Conservation (phyloP, 23 tunicate genomes). For the Diplosoma virens region DNA sequence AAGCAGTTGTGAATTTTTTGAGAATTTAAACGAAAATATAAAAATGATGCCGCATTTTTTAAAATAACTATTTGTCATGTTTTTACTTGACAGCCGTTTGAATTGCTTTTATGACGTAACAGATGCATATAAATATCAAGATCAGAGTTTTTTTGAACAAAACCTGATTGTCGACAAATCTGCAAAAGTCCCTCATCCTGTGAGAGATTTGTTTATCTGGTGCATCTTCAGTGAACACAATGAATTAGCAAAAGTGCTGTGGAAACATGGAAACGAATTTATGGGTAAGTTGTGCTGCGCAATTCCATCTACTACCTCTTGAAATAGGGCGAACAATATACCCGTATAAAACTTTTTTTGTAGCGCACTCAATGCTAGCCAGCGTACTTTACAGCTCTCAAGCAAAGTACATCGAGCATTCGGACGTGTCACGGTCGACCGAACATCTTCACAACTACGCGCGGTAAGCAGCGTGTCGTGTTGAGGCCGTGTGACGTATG, state of each 20-base stretch:
- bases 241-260: constrained; percentile 13
- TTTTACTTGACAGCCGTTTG: too few species aligned
- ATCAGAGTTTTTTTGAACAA: neutral
- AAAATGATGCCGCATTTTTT: neutral
- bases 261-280: constrained; percentile 16
- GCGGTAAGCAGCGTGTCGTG: neutral
- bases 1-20: too few species aligned
- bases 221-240: constrained; percentile 4
- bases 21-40: too few species aligned
- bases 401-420: neutral
- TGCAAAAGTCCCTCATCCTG: constrained; percentile 7
- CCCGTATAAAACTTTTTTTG: too few species aligned
- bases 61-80: too few species aligned
- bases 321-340: too few species aligned
- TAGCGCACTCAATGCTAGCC: neutral
- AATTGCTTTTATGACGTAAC: too few species aligned
- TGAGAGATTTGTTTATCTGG: constrained; percentile 19
- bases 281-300: neutral
- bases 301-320: neutral
- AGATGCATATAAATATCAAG: constrained; percentile 2
- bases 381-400: neutral
- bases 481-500: too few species aligned
- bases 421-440: neutral
- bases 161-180: neutral
- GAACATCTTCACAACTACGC: neutral